Evolutionary conservation across 2,888 invertebrate species (phyloP), one percentile per base, ranked within the genome.

Genomic region (Xestia c-nigrum): DNA sequence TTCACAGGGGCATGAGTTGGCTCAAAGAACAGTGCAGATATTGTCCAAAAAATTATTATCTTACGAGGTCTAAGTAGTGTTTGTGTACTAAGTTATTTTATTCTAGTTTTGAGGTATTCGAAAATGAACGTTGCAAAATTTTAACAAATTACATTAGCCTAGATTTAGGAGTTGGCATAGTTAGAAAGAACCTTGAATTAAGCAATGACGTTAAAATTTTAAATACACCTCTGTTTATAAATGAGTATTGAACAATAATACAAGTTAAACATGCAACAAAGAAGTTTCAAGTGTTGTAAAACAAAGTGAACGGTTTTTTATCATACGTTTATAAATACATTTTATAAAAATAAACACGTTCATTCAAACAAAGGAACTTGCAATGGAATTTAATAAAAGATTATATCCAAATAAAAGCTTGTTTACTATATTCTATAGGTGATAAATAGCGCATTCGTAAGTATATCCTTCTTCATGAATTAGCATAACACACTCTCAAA

Each of bases 311-410:
- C 31, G 40, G 55, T 24, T 50, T 57, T 21, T 67, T 64, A 67
- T 74, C 81, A 24, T 57, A 3, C 9, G 14, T 4, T 57, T 74
- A 50, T 21, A 57, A 63, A 78, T 81, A 81, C 1, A 50, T 78
- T 43, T 72, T 72, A 57, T 57, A 72, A 65, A 71, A 72, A 78
- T 57, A 64, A 61, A 64, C 75, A 50, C 50, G 67, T 64, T 64
- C 74, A 55, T 43, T 81, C 5, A 57, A 81, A 79, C 81, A 79
- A 79, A 67, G 75, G 38, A 73, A 63, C 74, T 47, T n/a, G 12
- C 16, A 46, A 80, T 52, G 43, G 38, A 24, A 66, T 72, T 80
- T 72, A 59, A 5, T 38, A 40, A 61, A 47, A 47, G 0, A 14
- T 68, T n/a, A 52, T 24, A 10, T 38, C 21, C n/a, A 68, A 40